Base-by-base conservation (phyloP, 2,888 invertebrate genomes). In the Himalopsyche tibetana region DNA sequence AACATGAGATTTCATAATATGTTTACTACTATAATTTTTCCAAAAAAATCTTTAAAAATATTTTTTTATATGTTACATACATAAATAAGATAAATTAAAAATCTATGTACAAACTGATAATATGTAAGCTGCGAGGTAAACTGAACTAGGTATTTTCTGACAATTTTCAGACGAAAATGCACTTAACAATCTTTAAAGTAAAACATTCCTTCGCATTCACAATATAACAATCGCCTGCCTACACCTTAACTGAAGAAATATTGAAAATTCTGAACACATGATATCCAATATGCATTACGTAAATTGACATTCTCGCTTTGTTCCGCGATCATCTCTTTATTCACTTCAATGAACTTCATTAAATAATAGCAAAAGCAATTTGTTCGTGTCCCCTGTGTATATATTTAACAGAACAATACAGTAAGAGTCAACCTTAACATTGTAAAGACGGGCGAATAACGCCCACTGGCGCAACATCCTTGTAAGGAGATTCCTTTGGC, bases 401-500 rank as follows among this genome's bases (percentile, higher is more conserved):
- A 74, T 74, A 74, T 74, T 36, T 74, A 74, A 74, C 74, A 74
- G 36, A 74, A 38, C 74, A 74, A 38, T 74, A 74, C 11, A 74
- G 38, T 74, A 36, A 74, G n/a, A 86, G 63, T 69, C 56, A 56
- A 81, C 83, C 83, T 83, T 86, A 86, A 83, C 83, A 86, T 86
- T 83, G 85, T 5, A 74, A 63, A 55, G 56, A 81, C 55, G 80
- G 82, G 55, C 82, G 40, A 83, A 84, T 84, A 51, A 28, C 84
- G 69, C 87, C 85, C 85, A 83, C 83, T 56, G 17, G 63, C 45
- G 42, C 82, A 17, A 80, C 63, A 82, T 85, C 87, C 87, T 84
- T 87, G 82, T 87, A 87, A 82, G 87, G 87, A 87, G 79, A 87
- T 56, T 82, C 63, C 55, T 79, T 69, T 40, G 55, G 86, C 82